Base-by-base conservation (phyloP, 2,888 invertebrate genomes). In the Diaphora mendica region DNA sequence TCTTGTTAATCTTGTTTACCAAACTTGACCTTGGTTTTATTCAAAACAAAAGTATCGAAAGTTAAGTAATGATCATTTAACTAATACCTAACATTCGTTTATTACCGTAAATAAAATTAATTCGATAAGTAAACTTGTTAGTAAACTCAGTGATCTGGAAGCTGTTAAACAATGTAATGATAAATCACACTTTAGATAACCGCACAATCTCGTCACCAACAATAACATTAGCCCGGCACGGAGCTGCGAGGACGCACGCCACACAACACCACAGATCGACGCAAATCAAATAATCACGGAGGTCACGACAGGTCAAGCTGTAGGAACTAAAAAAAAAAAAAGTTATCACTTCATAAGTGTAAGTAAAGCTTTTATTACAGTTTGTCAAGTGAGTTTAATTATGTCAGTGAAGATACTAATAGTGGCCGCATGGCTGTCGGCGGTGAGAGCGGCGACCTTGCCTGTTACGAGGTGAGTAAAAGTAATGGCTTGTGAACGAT, bases 401-500 rank as follows among this genome's bases (percentile, higher is more conserved):
- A 78, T 84, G 80, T 72, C 33, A 70, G 59, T 51, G 44, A 76
- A 59, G 70, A 68, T 76, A 59, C 78, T 81, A 68, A 79, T 84
- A 77, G 72, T 77, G 76, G 75, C 78, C 70, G 78, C 72, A 69
- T 79, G 74, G 72, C 30, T 76, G 70, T 71, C 59, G 33, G 76
- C 76, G 70, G 82, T 76, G 66, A 72, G 77, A 59, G 85, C 87
- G 68, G 88, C 89, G 87, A 78, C 91, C 90, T 90, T 90, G 88
- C 77, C 64, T 67, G 72, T 66, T 65, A 35, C 66, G 77, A 87
- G 84, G 88, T 89, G 76, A 87, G 88, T 84, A 33, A 66, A 75
- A 70, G 71, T 33, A 78, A 76, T 64, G 77, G 73, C 68, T 48
- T 33, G 70, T n/a, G n/a, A 44, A 68, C 67, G 48, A 66, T 35